Evolutionary conservation across 2,113 vertebrate species (phyloP).

Genomic region (Bambusicola thoracicus): DNA sequence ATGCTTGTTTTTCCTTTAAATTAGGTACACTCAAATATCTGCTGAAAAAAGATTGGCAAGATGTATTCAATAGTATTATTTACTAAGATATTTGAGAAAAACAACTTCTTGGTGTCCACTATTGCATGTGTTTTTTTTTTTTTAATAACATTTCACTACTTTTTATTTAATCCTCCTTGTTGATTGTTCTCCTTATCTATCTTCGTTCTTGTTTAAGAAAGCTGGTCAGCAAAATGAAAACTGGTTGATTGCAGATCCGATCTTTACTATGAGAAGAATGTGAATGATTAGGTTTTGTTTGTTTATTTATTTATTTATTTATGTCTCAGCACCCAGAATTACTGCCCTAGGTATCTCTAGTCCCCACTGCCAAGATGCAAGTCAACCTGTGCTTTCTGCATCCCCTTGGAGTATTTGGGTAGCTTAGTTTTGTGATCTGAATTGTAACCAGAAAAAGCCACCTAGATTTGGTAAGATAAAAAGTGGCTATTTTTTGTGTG

Average conservation of each 20-base stretch:
- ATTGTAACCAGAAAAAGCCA: neutral
- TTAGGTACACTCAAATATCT: neutral
- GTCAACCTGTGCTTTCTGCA: neutral
- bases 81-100: neutral
- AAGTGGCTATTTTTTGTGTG: neutral
- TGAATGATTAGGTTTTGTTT: neutral
- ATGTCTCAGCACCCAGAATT: neutral
- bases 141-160: neutral
- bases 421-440: neutral
- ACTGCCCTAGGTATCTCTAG: neutral
- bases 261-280: neutral
- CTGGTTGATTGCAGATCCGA: neutral
- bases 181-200: neutral
- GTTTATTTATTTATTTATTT: neutral
- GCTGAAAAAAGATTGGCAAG: neutral
- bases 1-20: neutral
- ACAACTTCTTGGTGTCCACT: neutral
- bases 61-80: neutral
- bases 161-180: neutral
- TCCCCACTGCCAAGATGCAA: neutral
- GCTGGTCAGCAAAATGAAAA: neutral
- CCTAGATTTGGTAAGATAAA: neutral
- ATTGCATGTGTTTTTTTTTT: fast-evolving
- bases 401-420: neutral
- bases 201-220: neutral